Conservation (phyloP, 2,113 vertebrate species). For the Eulacestoma nigropectus region DNA sequence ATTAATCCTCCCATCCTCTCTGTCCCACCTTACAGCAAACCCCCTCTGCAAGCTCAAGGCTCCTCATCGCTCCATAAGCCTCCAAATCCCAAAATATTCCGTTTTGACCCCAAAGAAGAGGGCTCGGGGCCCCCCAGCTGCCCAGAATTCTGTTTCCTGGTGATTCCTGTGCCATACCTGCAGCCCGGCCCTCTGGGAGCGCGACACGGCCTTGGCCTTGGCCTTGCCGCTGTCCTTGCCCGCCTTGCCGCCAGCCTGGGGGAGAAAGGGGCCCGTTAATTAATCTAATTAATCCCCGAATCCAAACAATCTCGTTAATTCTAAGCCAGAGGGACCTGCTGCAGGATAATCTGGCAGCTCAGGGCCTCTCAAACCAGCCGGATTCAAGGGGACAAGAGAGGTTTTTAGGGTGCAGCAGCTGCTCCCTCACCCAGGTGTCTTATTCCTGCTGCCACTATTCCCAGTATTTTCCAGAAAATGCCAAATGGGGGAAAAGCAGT, state of each 20-base stretch:
- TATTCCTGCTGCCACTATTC: neutral
- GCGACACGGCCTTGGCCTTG: slow-evolving; percentile 96
- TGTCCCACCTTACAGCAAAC: neutral
- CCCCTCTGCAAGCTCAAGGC: too few species aligned
- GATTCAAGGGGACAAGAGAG: neutral
- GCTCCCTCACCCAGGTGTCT: neutral
- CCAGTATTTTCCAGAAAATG: neutral
- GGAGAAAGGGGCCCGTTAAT: neutral
- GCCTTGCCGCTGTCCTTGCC: slow-evolving; percentile 98
- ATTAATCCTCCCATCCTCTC: neutral
- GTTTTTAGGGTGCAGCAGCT: neutral
- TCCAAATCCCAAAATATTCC: fast-evolving
- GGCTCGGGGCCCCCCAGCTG: too few species aligned
- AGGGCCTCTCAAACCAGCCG: fast-evolving
- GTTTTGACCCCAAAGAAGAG: neutral
- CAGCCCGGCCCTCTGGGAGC: slow-evolving; percentile 94
- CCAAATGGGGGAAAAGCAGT: neutral
- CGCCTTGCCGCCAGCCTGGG: slow-evolving; percentile 95
- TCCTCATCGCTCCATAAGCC: fast-evolving
- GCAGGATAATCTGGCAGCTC: neutral
- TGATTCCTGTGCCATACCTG: slow-evolving; percentile 73
- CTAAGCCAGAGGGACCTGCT: neutral
- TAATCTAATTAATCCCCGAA: neutral
- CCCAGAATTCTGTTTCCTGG: fast-evolving
- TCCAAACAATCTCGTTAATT: neutral